phyloP scores from a whole-genome alignment of 2,888 invertebrate genomes.

The Physocephala rufipes region DNA sequence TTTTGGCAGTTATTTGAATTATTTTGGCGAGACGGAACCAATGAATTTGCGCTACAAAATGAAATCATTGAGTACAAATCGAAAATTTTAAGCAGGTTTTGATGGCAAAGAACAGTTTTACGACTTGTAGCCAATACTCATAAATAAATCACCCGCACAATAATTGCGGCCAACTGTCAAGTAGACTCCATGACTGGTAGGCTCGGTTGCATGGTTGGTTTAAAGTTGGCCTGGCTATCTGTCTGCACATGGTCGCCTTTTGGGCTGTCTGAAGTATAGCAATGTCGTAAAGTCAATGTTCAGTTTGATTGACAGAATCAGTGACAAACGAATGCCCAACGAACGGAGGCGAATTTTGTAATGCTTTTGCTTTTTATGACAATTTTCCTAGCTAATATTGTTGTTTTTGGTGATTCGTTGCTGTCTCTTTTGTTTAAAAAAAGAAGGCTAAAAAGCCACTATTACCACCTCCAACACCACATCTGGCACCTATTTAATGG shows the following conservation, averaged over 20 bases:
- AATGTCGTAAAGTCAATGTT: not conserved
- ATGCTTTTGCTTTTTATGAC: not conserved
- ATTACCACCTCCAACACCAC: not conserved
- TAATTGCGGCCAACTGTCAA: not conserved
- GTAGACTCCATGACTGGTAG: constrained; percentile 12
- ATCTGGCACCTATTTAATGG: constrained; percentile 5
- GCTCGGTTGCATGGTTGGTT: not conserved
- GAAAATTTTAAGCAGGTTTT: not conserved
- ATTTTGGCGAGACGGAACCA: not conserved
- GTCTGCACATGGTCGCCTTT: too few species aligned
- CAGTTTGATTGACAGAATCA: constrained; percentile 10
- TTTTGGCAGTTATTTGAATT: not conserved
- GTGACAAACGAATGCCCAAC: not conserved
- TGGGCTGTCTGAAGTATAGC: not conserved
- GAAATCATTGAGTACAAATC: not conserved
- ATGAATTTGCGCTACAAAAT: not conserved
- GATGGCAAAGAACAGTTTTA: constrained; percentile 5
- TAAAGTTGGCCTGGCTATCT: too few species aligned
- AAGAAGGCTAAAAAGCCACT: not conserved
- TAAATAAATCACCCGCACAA: constrained; percentile 15
- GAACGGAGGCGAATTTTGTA: not conserved
- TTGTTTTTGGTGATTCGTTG: not conserved
- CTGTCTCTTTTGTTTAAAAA: not conserved
- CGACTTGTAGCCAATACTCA: not conserved
- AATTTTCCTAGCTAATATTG: not conserved